These are phyloP conservation scores for Trichosurus vulpecula DNA, from an alignment of 2,797 vertebrate species.

Conservation along the genomic window DNA sequence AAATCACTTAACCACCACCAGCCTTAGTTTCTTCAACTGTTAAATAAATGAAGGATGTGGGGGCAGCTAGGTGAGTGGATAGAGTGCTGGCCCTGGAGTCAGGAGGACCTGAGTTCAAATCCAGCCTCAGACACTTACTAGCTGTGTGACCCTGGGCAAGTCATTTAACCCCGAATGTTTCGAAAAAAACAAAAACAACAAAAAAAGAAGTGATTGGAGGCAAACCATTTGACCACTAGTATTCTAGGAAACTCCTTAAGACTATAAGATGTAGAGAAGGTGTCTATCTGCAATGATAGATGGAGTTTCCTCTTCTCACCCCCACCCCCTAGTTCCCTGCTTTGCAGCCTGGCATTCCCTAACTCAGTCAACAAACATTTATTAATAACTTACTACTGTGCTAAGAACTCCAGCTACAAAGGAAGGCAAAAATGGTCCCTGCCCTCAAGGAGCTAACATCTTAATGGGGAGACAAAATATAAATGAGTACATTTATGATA, in stretches of 20 bases:
- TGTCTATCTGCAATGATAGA: background rate
- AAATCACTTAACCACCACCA: background rate
- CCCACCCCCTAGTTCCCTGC: background rate
- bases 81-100: background rate
- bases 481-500: background rate
- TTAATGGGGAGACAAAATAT: background rate
- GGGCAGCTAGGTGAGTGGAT: background rate
- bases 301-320: background rate
- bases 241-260: background rate
- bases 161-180: background rate
- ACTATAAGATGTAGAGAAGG: background rate
- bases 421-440: background rate
- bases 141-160: background rate
- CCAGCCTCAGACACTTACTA: background rate
- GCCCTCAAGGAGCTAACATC: background rate
- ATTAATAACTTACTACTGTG: background rate
- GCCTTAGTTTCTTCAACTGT: background rate
- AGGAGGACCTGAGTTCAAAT: background rate
- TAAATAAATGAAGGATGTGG: background rate
- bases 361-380: background rate
- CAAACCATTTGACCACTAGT: background rate
- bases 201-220: background rate
- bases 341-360: background rate
- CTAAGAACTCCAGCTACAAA: background rate
- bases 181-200: too few relatives aligned